Conservation (phyloP, 2,888 invertebrate genomes). For the Mythimna loreyi region DNA sequence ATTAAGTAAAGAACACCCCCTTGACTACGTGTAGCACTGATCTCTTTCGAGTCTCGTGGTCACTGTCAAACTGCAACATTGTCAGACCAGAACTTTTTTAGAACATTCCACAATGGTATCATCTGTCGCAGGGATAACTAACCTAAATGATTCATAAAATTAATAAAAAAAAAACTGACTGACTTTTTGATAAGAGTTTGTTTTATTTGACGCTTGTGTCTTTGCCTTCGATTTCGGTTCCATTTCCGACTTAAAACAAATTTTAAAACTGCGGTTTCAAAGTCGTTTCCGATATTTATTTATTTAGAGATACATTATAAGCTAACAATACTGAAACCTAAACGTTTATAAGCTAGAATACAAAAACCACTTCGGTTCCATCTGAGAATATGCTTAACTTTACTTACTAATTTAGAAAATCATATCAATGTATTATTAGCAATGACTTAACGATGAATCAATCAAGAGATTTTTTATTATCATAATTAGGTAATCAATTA, state of each 20-base stretch:
- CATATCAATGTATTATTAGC: neutral
- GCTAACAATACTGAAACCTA: too few species aligned
- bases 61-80: slow-evolving; percentile 17
- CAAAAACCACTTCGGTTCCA: too few species aligned
- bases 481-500: neutral
- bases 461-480: neutral
- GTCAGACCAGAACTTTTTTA: neutral
- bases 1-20: neutral
- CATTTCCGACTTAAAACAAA: too few species aligned
- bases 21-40: neutral
- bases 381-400: too few species aligned
- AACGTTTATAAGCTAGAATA: too few species aligned
- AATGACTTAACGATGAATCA: neutral
- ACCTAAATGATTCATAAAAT: neutral
- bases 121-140: slow-evolving; percentile 17
- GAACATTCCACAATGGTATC: slow-evolving; percentile 11
- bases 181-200: too few species aligned
- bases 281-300: too few species aligned
- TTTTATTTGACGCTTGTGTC: too few species aligned
- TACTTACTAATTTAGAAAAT: neutral
- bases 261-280: too few species aligned
- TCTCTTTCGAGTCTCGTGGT: neutral
- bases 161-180: neutral
- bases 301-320: too few species aligned
- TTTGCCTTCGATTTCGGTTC: too few species aligned